A percentile compares a stretch with the other conserved stretches of the same genome.
Conservation (phyloP, 2,888 invertebrate genomes). For the Notodonta ziczac region DNA sequence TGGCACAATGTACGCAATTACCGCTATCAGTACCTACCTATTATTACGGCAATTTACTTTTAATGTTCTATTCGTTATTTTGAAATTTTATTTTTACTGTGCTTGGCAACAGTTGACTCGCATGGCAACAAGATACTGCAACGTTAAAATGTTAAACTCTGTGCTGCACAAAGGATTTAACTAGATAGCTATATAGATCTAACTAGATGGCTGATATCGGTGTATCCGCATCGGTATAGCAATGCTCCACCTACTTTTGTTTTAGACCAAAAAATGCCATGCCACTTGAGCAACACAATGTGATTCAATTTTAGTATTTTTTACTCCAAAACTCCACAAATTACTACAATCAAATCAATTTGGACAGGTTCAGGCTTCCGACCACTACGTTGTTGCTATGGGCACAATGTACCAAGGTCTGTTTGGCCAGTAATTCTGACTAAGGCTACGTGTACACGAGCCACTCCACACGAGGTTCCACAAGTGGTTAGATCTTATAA, state of each 20-base stretch:
- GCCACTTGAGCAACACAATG: slow-evolving; percentile 1
- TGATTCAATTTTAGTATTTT: slow-evolving; percentile 3
- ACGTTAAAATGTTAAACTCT: neutral
- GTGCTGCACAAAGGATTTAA: neutral
- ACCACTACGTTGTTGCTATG: slow-evolving; percentile 16
- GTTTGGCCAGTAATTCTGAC: slow-evolving; percentile 15
- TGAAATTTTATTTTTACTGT: neutral
- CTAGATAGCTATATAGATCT: too few relatives aligned
- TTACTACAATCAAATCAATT: slow-evolving; percentile 7
- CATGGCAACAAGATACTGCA: too few relatives aligned
- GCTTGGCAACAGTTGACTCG: neutral
- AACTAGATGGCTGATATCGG: too few relatives aligned
- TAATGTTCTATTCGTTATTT: slow-evolving; percentile 14
- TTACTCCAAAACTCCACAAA: neutral
- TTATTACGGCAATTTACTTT: slow-evolving; percentile 31
- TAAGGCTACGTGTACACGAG: slow-evolving; percentile 13
- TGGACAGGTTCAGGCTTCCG: slow-evolving; percentile 1
- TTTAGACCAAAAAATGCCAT: neutral
- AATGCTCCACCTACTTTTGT: neutral
- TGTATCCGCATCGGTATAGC: neutral
- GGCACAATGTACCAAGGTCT: slow-evolving; percentile 21
- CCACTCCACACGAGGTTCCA: neutral
- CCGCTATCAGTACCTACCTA: slow-evolving; percentile 33
- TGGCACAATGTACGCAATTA: slow-evolving; percentile 42
- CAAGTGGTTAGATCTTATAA: too few relatives aligned